A percentile compares a stretch with the other conserved stretches of the same genome.
Evolutionary conservation across 2,113 vertebrate species (phyloP).

Genomic region (Ovibos moschatus): DNA sequence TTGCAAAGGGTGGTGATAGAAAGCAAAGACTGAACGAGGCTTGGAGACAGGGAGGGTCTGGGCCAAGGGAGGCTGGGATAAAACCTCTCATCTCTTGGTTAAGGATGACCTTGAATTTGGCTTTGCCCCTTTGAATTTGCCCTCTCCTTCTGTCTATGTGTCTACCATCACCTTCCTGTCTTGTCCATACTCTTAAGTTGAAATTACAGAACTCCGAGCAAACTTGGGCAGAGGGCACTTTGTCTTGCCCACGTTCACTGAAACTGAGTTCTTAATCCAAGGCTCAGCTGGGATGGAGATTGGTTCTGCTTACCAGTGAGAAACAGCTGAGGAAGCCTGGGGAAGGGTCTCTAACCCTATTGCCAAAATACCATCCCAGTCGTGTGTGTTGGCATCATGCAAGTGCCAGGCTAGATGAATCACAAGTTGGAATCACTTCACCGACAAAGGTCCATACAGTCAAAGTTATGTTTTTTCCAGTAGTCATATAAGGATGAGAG

Average conservation of each 20-base stretch:
- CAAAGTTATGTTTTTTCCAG: background rate
- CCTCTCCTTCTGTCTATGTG: background rate
- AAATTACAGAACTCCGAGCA: background rate
- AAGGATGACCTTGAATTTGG: background rate
- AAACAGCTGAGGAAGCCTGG: background rate
- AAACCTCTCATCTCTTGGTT: background rate
- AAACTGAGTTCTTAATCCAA: background rate
- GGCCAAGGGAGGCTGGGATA: background rate
- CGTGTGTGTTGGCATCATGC: background rate
- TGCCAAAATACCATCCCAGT: too few relatives aligned
- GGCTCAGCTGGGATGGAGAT: too few relatives aligned
- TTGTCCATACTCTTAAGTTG: too few relatives aligned
- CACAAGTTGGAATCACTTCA: background rate
- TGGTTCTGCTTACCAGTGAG: background rate
- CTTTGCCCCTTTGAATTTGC: background rate
- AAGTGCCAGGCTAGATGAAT: background rate
- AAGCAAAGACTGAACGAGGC: background rate
- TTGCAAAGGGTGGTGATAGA: fast-evolving
- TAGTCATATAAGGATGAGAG: background rate
- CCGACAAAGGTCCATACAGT: background rate
- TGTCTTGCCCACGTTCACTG: fast-evolving
- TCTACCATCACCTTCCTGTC: fast-evolving
- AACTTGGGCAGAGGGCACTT: background rate
- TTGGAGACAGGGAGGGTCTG: background rate
- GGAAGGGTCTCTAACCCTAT: background rate